phyloP scores from a whole-genome alignment of 2,113 vertebrate species.

The Pedetes capensis region DNA sequence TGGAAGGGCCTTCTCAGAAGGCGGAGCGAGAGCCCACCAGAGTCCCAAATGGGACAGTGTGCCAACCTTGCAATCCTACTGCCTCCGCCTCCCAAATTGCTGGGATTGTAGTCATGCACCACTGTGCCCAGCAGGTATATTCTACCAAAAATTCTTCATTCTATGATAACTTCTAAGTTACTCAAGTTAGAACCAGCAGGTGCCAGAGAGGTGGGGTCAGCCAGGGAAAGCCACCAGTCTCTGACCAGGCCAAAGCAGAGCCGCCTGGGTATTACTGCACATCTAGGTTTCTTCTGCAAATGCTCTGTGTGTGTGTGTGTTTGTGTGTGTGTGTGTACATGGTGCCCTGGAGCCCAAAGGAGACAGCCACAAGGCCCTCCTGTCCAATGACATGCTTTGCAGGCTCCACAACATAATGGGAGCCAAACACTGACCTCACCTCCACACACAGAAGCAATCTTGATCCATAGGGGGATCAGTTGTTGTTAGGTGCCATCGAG shows the following conservation, averaged over 20 bases:
- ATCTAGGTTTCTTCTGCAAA: background rate
- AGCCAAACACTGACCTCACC: background rate
- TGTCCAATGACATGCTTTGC: rapidly evolving
- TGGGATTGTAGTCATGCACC: too few species aligned
- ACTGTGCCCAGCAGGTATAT: too few species aligned
- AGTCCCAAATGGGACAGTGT: background rate
- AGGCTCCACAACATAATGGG: background rate
- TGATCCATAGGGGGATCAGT: rapidly evolving
- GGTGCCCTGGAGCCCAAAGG: background rate
- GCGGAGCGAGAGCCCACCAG: rapidly evolving
- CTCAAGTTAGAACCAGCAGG: too few species aligned
- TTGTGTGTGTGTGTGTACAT: rapidly evolving
- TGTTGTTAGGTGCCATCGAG: too few species aligned
- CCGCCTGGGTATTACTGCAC: background rate
- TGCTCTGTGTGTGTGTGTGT: background rate
- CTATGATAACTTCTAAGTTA: too few species aligned
- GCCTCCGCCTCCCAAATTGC: too few species aligned
- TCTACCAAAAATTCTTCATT: too few species aligned
- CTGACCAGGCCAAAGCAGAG: background rate
- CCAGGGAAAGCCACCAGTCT: background rate
- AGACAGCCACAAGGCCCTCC: background rate
- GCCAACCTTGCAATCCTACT: too few species aligned
- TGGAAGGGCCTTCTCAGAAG: background rate
- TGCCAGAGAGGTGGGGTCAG: background rate
- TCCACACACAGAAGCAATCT: background rate